phyloP scores from a whole-genome alignment of 2,888 invertebrate genomes.

The Scrobipalpa costella region DNA sequence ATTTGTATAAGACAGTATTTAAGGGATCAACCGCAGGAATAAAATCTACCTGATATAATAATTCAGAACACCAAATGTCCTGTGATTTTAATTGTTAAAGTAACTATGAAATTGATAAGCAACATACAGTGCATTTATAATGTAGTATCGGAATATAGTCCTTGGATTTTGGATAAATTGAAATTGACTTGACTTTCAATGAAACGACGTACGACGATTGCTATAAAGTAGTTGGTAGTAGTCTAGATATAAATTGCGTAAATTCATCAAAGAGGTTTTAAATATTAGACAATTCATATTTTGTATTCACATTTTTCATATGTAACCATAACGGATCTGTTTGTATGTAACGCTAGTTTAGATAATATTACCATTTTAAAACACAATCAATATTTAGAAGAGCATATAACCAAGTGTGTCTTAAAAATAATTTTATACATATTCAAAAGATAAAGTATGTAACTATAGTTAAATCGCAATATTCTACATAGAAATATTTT shows the following conservation, averaged over 20 bases:
- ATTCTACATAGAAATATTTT: constrained; percentile 65
- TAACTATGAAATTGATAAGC: background rate
- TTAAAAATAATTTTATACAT: constrained; percentile 2
- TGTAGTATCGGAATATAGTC: background rate
- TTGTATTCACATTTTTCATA: too few species aligned
- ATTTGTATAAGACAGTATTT: background rate
- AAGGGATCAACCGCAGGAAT: constrained; percentile 1
- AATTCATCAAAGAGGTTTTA: too few species aligned
- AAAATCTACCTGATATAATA: constrained; percentile 2
- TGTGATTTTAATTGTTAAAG: constrained; percentile 7
- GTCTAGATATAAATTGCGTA: too few species aligned
- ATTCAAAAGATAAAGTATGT: background rate
- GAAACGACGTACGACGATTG: too few species aligned
- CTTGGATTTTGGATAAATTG: background rate
- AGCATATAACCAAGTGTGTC: constrained; percentile 15
- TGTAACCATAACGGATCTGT: too few species aligned
- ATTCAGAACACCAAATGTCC: constrained; percentile 18
- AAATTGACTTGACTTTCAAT: too few species aligned
- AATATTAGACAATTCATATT: too few species aligned
- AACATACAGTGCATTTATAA: background rate
- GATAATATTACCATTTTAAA: background rate
- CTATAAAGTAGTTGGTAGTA: too few species aligned
- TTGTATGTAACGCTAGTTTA: background rate
- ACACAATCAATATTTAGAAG: background rate
- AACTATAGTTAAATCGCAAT: constrained; percentile 18